Conservation (phyloP, 2,113 vertebrate genomes). For the Cichladusa arquata region DNA sequence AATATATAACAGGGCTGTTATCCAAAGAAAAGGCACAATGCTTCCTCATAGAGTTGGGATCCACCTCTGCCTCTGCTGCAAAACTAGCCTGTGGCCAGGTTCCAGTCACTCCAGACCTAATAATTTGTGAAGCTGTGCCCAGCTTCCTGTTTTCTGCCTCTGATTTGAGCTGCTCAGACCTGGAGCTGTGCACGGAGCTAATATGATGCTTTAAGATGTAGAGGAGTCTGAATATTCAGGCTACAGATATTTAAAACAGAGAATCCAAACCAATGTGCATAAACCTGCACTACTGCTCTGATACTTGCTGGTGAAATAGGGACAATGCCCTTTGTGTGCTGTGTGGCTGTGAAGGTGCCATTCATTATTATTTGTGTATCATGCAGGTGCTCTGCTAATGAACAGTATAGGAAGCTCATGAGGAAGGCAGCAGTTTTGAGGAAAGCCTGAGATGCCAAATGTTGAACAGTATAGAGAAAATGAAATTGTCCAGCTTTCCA, state of each 20-base stretch:
- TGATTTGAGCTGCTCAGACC: neutral
- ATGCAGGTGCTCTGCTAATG: neutral
- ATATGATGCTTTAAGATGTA: neutral
- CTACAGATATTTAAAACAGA: neutral
- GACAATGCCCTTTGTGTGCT: neutral
- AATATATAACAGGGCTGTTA: neutral
- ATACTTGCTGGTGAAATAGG: neutral
- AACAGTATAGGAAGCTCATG: neutral
- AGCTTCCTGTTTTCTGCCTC: neutral
- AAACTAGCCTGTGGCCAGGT: neutral
- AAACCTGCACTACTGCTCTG: neutral
- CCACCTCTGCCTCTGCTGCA: neutral
- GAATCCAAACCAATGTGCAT: neutral
- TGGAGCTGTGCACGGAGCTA: neutral
- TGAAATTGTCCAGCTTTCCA: neutral
- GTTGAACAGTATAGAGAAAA: neutral
- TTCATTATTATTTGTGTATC: neutral
- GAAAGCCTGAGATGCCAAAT: neutral
- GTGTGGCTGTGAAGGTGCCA: neutral
- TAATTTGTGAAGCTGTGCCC: neutral
- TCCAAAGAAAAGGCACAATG: neutral
- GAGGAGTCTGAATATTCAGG: neutral
- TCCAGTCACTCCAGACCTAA: neutral
- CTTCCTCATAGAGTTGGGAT: neutral
- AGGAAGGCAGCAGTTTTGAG: neutral